Conservation (phyloP, 2,888 invertebrate genomes). For the Himalopsyche anomala region DNA sequence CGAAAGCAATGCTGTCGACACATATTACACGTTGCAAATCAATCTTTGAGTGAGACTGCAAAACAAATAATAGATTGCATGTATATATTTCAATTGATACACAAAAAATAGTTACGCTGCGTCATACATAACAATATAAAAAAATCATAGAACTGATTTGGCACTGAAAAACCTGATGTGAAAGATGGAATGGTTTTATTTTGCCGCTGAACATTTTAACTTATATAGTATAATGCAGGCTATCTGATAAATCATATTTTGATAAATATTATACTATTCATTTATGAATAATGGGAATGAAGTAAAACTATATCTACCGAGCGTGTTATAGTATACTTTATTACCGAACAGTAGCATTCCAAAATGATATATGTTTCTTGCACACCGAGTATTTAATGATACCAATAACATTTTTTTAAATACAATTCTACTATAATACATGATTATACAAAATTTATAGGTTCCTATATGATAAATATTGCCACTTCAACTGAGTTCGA, state of each 20-base stretch:
- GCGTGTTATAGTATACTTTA: background rate
- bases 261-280: background rate
- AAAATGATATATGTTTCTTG: background rate
- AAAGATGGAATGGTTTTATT: no score
- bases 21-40: no score
- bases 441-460: slow-evolving; percentile 24
- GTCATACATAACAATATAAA: no score
- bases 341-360: background rate
- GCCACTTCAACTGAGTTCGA: slow-evolving; percentile 90
- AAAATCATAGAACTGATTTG: no score
- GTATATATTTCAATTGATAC: no score
- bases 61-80: no score
- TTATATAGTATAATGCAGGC: background rate
- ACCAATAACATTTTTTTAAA: slow-evolving; percentile 16
- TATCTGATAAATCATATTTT: background rate
- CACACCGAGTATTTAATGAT: slow-evolving; percentile 6
- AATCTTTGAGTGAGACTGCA: no score
- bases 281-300: slow-evolving; percentile 4
- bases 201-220: no score
- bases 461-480: background rate
- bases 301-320: background rate
- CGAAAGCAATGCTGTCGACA: no score
- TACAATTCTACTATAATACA: slow-evolving; percentile 6
- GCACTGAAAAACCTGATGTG: no score
- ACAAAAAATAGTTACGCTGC: no score